Base-by-base conservation (phyloP, 2,113 vertebrate species). In the Syngnathus scovelli region DNA sequence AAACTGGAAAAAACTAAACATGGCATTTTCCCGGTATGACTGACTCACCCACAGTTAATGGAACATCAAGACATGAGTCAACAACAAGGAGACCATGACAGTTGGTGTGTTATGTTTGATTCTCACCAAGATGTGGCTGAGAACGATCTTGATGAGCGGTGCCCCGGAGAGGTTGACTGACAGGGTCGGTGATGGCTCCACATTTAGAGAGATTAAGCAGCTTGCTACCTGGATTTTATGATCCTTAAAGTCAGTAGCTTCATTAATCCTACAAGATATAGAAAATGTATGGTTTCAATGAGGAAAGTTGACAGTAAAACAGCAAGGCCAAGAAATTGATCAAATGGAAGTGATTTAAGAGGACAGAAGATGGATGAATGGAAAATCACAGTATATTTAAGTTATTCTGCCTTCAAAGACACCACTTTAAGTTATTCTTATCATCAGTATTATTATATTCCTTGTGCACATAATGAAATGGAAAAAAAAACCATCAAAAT, bases 41-140 rank as follows among this genome's bases (percentile, higher is more conserved):
- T 71, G 56, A 81, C 63, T 54, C 33, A 76, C 23, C 23, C 7
- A 65, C 49, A n/a, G 13, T 15, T 37, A 76, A 69, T 33, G 6
- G 58, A 38, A 1, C 44, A 41, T 69, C 51, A 59, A 64, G 9
- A 70, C 27, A 41, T 55, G 55, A 67, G 64, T 74, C 51, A 56
- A 41, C 63, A 1, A n/a, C 11, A 43, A 70, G 60, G 55, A 67
- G 68, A 49, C 1, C 37, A 7, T 7, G 38, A 48, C 55, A 36
- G 49, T 55, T 18, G 27, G 19, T 9, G 51, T 39, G 4, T 19
- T 6, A 5, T 18, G 5, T 18, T 12, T 7, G 1, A 23, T 19
- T 85, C 95, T 93, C 87, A 98, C 96, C 94, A 96, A 58, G 1
- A 72, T 82, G 74, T 98, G 96, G 1, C 80, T 84, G 54, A 96